A percentile compares a stretch with the other conserved stretches of the same genome.
Evolutionary conservation across 2,797 vertebrate genomes (phyloP).

Genomic region (Manis crassicaudata): DNA sequence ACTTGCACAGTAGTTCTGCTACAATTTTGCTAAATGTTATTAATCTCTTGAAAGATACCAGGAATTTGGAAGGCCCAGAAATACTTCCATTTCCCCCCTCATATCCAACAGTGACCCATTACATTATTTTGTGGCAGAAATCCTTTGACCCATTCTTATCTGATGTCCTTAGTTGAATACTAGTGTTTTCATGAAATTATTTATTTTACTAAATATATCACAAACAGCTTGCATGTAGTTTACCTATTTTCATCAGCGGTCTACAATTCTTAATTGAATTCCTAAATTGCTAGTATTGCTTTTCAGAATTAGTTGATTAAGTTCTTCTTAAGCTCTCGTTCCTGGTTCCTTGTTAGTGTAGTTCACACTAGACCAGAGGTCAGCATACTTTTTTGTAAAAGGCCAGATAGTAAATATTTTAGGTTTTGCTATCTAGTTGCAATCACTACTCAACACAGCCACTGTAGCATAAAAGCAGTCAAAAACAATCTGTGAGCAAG

Average conservation of each 20-base stretch:
- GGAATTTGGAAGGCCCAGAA: constrained; percentile 17
- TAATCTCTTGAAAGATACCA: constrained; percentile 40
- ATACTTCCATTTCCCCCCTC: background rate
- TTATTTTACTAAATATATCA: constrained; percentile 34
- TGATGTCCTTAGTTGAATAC: constrained; percentile 31
- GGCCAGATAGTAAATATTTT: constrained; percentile 2
- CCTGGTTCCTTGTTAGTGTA: constrained; percentile 23
- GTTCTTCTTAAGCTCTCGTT: background rate
- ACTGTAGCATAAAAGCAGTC: background rate
- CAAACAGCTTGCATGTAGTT: constrained; percentile 36
- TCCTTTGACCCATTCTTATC: constrained; percentile 42
- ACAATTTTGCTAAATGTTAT: background rate
- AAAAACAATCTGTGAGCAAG: background rate
- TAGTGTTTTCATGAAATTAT: background rate
- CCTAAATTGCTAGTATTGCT: constrained; percentile 43
- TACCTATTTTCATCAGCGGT: constrained; percentile 33
- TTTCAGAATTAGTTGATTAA: constrained; percentile 30
- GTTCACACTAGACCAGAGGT: background rate
- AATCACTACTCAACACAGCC: background rate
- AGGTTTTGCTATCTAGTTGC: background rate
- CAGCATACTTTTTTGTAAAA: background rate
- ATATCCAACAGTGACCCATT: background rate
- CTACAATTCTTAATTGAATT: background rate
- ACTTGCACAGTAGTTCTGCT: background rate
- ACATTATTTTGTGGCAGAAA: constrained; percentile 26